Conservation (phyloP, 2,888 invertebrate species). For the Cancer borealis region DNA sequence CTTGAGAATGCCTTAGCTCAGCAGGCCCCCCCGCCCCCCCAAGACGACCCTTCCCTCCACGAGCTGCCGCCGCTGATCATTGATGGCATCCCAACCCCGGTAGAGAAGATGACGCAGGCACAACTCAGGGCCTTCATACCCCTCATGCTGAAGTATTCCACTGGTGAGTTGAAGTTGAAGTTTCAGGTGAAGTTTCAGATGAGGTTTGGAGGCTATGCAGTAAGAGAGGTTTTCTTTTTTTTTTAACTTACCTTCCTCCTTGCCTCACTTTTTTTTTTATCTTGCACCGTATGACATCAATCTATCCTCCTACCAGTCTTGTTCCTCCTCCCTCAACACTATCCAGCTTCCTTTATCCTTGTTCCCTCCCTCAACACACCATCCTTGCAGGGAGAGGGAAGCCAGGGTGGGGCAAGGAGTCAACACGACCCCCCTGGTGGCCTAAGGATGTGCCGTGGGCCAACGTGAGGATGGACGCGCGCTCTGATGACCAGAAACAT, state of each 20-base stretch:
- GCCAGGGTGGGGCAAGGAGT: constrained; percentile 98
- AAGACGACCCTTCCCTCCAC: constrained; percentile 95
- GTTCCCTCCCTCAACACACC: not conserved
- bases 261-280: not conserved
- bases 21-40: constrained; percentile 91
- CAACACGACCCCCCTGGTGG: constrained; percentile 98
- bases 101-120: constrained; percentile 99
- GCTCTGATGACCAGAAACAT: constrained; percentile 97
- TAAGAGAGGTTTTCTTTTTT: not conserved
- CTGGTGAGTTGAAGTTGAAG: constrained; percentile 82
- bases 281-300: not conserved
- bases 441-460: constrained; percentile 99
- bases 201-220: not conserved
- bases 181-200: no score
- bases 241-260: not conserved
- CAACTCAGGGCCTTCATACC: constrained; percentile 97
- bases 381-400: constrained; percentile 87
- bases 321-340: not conserved
- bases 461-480: constrained; percentile 97
- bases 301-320: not conserved
- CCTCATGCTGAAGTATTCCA: constrained; percentile 98
- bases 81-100: constrained; percentile 98
- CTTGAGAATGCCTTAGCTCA: constrained; percentile 95
- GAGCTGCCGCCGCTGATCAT: constrained; percentile 97
- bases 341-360: not conserved